Evolutionary conservation across 1,140 invertebrate species (phyloP).

Genomic region (Rhynchophorus ferrugineus): DNA sequence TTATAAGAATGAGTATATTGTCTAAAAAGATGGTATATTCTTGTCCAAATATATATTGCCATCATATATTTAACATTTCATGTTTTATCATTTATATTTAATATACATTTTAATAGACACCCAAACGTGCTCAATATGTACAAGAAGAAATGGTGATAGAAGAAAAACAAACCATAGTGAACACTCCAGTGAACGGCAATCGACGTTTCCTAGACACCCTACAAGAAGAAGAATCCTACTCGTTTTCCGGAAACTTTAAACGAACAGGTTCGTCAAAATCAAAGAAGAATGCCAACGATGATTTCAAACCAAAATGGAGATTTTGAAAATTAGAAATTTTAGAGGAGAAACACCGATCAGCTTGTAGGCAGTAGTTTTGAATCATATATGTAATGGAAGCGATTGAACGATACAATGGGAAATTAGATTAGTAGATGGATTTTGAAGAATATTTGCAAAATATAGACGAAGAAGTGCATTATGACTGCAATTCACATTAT

Average conservation of each 20-base stretch:
- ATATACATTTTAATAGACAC: background rate
- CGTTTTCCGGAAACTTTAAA: conserved; percentile 9
- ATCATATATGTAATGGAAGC: background rate
- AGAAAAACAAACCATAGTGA: conserved; percentile 3
- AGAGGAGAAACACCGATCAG: too few relatives aligned
- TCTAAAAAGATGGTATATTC: too few relatives aligned
- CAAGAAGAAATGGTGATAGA: conserved; percentile 1
- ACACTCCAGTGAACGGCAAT: conserved; percentile 3
- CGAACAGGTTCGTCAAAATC: conserved; percentile 15
- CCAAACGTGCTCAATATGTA: background rate
- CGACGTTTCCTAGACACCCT: conserved; percentile 21
- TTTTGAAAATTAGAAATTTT: too few relatives aligned
- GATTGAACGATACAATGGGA: too few relatives aligned
- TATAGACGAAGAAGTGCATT: too few relatives aligned
- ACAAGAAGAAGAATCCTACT: conserved; percentile 20
- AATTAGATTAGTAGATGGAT: too few relatives aligned
- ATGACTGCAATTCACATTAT: too few relatives aligned
- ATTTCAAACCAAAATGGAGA: conserved; percentile 22
- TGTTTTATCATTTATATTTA: too few relatives aligned
- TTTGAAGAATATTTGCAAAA: too few relatives aligned
- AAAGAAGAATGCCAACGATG: conserved; percentile 12
- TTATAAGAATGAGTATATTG: too few relatives aligned
- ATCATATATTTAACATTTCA: too few relatives aligned
- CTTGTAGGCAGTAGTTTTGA: background rate
- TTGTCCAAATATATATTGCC: too few relatives aligned